These are phyloP conservation scores for Bombus waltoni DNA, from an alignment of 1,140 invertebrate genomes.

Conservation along the genomic window DNA sequence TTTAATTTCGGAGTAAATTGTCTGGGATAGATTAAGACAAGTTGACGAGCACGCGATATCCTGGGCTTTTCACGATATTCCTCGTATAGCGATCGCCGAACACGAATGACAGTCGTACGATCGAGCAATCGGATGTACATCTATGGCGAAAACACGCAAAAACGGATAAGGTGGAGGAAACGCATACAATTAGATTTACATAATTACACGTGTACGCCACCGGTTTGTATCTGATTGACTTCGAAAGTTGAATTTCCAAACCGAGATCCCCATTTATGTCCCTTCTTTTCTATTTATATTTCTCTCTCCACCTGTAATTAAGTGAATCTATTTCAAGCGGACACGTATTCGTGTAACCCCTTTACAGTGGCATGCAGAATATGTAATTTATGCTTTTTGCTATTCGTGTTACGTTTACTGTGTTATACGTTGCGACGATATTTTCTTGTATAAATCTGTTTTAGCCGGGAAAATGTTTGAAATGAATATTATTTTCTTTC, in stretches of 20 bases:
- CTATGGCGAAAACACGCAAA: constrained; percentile 33
- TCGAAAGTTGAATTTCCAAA: constrained; percentile 3
- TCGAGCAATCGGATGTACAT: constrained; percentile 8
- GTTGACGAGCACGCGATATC: background rate
- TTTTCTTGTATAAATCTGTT: background rate
- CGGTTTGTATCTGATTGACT: background rate
- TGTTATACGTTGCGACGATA: background rate
- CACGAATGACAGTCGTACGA: constrained; percentile 11
- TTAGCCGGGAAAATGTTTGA: background rate
- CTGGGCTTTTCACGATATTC: background rate
- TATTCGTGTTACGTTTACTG: background rate
- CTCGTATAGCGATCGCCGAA: background rate
- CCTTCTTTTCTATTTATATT: background rate
- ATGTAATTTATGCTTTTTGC: too few species aligned
- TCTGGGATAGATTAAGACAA: background rate
- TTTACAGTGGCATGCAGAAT: background rate
- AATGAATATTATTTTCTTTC: background rate
- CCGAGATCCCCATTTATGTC: background rate
- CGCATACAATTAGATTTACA: constrained; percentile 18
- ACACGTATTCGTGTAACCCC: too few species aligned
- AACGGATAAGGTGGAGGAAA: constrained; percentile 17
- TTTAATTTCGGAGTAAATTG: background rate
- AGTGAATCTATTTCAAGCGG: background rate
- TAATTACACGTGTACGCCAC: constrained; percentile 16
- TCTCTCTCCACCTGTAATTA: background rate